Conservation (phyloP, 2,797 vertebrate genomes). For the Alosa sapidissima region DNA sequence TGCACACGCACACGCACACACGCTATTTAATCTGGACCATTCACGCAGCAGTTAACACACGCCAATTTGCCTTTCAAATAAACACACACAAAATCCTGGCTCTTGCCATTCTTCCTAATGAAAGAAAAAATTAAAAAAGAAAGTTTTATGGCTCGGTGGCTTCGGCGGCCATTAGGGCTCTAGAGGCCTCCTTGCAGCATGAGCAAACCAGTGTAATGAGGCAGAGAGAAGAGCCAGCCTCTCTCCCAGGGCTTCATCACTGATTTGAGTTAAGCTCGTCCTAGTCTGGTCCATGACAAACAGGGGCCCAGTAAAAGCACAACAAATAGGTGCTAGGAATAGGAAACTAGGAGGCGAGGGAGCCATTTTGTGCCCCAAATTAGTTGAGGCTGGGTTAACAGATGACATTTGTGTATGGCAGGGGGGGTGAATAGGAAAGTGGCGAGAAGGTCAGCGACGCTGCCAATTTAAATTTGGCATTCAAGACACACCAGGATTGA, state of each 20-base stretch:
- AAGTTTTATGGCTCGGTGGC: not conserved
- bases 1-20: not conserved
- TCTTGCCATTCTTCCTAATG: not conserved
- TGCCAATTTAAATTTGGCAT: constrained; percentile 2
- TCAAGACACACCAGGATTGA: not conserved
- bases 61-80: constrained; percentile 27
- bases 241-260: not conserved
- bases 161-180: not conserved
- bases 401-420: constrained; percentile 2
- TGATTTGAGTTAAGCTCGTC: not conserved
- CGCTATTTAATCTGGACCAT: constrained; percentile 7
- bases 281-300: not conserved
- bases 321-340: not conserved
- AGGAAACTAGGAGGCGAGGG: not conserved
- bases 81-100: constrained; percentile 2
- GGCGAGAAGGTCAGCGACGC: not conserved
- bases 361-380: not conserved
- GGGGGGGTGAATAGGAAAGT: not conserved
- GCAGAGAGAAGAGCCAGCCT: not conserved
- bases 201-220: not conserved
- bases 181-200: not conserved
- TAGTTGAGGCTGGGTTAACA: constrained; percentile 1
- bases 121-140: not conserved
- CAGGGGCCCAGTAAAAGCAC: not conserved
- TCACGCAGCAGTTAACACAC: not conserved